Conservation (phyloP, 2,113 vertebrate species). For the Hystrix cristata region DNA sequence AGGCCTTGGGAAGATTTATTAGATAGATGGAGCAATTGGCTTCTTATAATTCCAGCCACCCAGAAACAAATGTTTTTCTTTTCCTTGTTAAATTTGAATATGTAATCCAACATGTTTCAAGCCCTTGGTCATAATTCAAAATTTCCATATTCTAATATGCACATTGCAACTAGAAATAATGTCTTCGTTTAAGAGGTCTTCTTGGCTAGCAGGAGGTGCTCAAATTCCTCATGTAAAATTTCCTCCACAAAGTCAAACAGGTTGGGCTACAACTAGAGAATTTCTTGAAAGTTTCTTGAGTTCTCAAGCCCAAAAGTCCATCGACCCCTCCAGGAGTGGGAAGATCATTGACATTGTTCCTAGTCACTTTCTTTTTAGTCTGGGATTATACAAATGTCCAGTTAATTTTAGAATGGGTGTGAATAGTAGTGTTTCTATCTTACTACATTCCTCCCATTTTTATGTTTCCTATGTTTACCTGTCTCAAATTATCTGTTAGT, state of each 20-base stretch:
- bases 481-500: conserved; percentile 13
- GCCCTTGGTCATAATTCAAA: conserved; percentile 8
- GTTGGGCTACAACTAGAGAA: neutral
- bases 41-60: conserved; percentile 1
- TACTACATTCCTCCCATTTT: conserved; percentile 1
- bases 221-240: neutral
- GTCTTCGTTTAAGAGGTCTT: neutral
- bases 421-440: neutral
- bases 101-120: conserved; percentile 58
- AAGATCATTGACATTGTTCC: neutral
- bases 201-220: neutral
- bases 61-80: conserved; percentile 20
- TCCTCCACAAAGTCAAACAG: neutral
- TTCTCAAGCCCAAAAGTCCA: neutral
- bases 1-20: neutral
- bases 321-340: neutral
- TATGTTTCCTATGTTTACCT: neutral
- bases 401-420: neutral
- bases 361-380: neutral
- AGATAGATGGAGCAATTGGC: conserved; percentile 27
- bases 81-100: conserved; percentile 33
- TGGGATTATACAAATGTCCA: neutral
- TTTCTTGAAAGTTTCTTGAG: neutral
- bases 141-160: conserved; percentile 10
- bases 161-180: neutral